phyloP scores from a whole-genome alignment of 64 coral and sea anemone genomes.

The Porites australiensis region DNA sequence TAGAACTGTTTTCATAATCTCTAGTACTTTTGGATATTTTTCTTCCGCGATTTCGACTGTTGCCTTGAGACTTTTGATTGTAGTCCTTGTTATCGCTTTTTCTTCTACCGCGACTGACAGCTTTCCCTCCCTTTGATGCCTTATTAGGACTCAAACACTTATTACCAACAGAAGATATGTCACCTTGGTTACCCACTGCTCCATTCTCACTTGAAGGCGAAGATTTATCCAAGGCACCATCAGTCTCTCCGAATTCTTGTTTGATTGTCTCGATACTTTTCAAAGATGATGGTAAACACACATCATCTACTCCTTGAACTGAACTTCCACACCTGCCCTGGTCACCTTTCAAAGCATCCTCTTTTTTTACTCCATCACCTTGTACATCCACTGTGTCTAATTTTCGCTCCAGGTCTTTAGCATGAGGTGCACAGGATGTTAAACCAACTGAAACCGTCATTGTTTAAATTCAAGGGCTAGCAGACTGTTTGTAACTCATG shows the following conservation, averaged over 20 bases:
- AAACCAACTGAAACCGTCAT: constrained; percentile 42
- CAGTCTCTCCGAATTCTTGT: neutral
- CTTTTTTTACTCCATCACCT: neutral
- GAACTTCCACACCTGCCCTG: neutral
- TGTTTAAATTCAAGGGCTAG: neutral
- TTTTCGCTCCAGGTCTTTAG: neutral
- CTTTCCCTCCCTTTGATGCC: neutral
- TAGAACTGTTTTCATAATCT: constrained; percentile 75
- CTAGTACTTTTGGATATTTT: constrained; percentile 48
- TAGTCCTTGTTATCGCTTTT: constrained; percentile 75
- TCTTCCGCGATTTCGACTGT: constrained; percentile 47
- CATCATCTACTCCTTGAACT: neutral
- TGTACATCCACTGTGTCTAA: neutral
- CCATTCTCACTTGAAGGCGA: neutral
- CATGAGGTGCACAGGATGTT: constrained; percentile 22
- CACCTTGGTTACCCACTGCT: neutral
- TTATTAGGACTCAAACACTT: neutral
- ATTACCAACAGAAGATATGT: neutral
- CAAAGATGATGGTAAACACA: neutral
- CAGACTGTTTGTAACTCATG: neutral
- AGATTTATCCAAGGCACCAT: neutral
- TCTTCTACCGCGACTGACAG: constrained; percentile 51
- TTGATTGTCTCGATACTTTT: neutral
- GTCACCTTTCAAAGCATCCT: neutral
- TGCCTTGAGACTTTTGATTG: constrained; percentile 52